These are phyloP conservation scores for Amia ocellicauda DNA, from an alignment of 2,113 vertebrate genomes.

Conservation along the genomic window DNA sequence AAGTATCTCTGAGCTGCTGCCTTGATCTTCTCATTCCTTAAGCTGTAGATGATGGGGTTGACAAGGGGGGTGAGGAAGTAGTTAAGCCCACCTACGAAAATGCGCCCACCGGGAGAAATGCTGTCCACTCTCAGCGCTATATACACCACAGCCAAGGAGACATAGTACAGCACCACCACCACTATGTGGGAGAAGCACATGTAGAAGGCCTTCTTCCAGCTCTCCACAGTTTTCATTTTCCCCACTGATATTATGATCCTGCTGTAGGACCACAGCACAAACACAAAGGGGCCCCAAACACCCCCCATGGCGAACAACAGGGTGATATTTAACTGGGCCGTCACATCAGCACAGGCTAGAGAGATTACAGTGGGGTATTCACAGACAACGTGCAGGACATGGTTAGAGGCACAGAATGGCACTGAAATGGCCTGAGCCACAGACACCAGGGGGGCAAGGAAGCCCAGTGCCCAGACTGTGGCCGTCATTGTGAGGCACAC, in stretches of 20 bases:
- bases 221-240: background rate
- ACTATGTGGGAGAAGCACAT: background rate
- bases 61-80: background rate
- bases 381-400: no score
- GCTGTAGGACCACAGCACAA: background rate
- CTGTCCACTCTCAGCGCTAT: background rate
- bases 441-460: no score
- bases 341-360: background rate
- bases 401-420: no score
- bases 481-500: no score
- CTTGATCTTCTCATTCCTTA: slow-evolving; percentile 1
- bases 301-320: no score
- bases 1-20: background rate
- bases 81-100: background rate
- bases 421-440: no score
- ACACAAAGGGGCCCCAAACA: no score
- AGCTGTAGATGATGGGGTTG: background rate
- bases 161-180: background rate
- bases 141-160: background rate
- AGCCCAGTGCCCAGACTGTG: no score
- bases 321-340: no score
- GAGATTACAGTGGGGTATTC: background rate
- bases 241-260: background rate
- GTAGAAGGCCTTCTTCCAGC: background rate
- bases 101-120: background rate